Base-by-base conservation (phyloP, 2,113 vertebrate species). In the Ciconia maguari region DNA sequence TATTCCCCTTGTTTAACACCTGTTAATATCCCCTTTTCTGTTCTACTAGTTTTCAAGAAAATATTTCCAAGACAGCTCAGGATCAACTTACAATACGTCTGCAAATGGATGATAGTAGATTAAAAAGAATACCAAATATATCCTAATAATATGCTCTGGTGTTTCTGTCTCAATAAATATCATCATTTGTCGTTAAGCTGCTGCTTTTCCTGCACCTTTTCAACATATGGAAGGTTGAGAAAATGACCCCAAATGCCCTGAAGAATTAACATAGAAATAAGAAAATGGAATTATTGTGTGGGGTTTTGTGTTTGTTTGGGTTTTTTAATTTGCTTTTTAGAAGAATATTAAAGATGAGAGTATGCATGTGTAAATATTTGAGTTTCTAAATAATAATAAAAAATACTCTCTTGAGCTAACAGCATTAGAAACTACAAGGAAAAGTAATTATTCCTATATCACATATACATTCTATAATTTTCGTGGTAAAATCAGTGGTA, bases 101-200 rank as follows among this genome's bases (percentile, higher is more conserved):
- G 19, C 19, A 96, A 94, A 91, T 83, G 58, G 65, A 74, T 87
- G 58, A 75, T 61, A 75, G 79, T 80, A 79, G 49, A 62, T 72
- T 95, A 65, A 93, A 91, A 87, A 93, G 6, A 95, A 83, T 46
- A 80, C 38, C 34, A 93, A 90, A 77, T 55, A 64, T 79, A 89
- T 55, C 88, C 52, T 71, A 81, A 87, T 60, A 68, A 72, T 86
- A 82, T 10, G 36, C 27, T 89, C 69, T 82, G 81, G 44, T 90
- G 69, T 92, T 97, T 93, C 95, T 98, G 94, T 97, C 95, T 96
- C 87, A 94, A 93, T 94, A 96, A 96, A 97, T 97, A 96, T 92
- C 94, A 96, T 97, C 94, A 96, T 71, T 57, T 87, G 7, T 55
- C 87, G 49, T 87, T 77, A 52, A 89, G 89, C 71, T 91, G 80